Conservation (phyloP, 2,888 invertebrate genomes). For the Drosophila subsilvestris region DNA sequence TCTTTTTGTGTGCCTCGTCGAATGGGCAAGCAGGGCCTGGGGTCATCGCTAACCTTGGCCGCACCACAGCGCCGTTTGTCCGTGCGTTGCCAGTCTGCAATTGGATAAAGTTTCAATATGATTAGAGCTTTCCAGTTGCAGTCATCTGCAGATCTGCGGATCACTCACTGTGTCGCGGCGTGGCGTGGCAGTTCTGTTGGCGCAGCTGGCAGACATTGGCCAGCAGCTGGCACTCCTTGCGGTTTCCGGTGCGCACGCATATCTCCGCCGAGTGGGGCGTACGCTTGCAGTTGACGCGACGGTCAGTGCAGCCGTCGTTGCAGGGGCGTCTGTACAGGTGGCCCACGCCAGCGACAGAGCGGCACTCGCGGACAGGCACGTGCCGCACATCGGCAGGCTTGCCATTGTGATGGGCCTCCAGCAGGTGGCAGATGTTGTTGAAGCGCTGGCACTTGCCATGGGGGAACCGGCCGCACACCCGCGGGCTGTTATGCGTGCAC, state of each 20-base stretch:
- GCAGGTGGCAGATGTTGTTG: conserved; percentile 52
- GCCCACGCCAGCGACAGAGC: conserved; percentile 39
- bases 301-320: conserved; percentile 40
- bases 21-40: conserved; percentile 32
- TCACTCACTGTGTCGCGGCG: conserved; percentile 58
- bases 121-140: neutral
- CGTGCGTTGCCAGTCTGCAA: conserved; percentile 59
- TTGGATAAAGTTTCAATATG: neutral
- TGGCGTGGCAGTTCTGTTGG: conserved; percentile 56
- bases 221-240: conserved; percentile 51
- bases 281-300: conserved; percentile 31
- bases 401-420: conserved; percentile 14
- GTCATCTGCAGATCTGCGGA: neutral
- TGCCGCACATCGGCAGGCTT: conserved; percentile 27
- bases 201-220: conserved; percentile 57
- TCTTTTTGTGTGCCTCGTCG: too few relatives aligned
- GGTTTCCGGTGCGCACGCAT: conserved; percentile 52
- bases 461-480: conserved; percentile 53
- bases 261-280: conserved; percentile 29
- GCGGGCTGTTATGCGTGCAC: conserved; percentile 53
- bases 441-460: conserved; percentile 56
- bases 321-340: conserved; percentile 34
- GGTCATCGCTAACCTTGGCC: conserved; percentile 47
- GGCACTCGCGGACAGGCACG: conserved; percentile 45
- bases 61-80: conserved; percentile 41